These are phyloP conservation scores for Tetrax tetrax DNA, from an alignment of 2,113 vertebrate genomes.

Conservation along the genomic window DNA sequence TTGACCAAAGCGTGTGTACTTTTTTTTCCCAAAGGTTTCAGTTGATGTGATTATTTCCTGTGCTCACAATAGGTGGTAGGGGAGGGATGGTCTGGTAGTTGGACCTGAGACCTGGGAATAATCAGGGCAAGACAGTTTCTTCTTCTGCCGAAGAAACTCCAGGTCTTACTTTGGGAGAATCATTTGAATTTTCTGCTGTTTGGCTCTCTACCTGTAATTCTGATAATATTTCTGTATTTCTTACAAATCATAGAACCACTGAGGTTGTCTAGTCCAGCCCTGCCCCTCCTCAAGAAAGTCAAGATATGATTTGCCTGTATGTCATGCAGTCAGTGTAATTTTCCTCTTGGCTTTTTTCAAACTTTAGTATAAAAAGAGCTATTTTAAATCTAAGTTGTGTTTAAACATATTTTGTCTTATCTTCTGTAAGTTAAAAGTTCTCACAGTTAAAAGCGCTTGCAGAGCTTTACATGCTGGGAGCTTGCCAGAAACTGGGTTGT, in stretches of 20 bases:
- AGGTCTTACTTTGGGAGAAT: not conserved
- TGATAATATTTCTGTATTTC: not conserved
- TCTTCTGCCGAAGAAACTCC: not conserved
- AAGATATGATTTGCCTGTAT: not conserved
- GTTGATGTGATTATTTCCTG: rapidly evolving
- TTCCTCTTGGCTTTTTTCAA: slow-evolving; percentile 17
- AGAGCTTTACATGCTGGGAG: not conserved
- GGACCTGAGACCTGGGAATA: not conserved
- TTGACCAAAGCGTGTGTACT: not conserved
- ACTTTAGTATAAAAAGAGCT: slow-evolving; percentile 18
- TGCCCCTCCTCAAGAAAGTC: not conserved
- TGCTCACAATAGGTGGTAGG: rapidly evolving
- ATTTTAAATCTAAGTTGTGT: not conserved
- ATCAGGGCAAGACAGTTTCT: rapidly evolving
- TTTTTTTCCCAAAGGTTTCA: not conserved
- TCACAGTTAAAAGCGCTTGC: not conserved
- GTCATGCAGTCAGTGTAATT: slow-evolving; percentile 22
- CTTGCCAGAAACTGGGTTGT: not conserved
- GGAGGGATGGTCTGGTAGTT: not conserved
- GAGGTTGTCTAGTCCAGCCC: not conserved
- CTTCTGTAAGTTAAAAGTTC: not conserved
- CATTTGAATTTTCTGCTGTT: not conserved
- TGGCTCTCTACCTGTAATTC: not conserved
- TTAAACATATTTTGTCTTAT: not conserved
- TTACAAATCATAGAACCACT: rapidly evolving